Evolutionary conservation across 2,888 invertebrate genomes (phyloP), one percentile per base, ranked within the genome.

Genomic region (Mythimna lalbum): DNA sequence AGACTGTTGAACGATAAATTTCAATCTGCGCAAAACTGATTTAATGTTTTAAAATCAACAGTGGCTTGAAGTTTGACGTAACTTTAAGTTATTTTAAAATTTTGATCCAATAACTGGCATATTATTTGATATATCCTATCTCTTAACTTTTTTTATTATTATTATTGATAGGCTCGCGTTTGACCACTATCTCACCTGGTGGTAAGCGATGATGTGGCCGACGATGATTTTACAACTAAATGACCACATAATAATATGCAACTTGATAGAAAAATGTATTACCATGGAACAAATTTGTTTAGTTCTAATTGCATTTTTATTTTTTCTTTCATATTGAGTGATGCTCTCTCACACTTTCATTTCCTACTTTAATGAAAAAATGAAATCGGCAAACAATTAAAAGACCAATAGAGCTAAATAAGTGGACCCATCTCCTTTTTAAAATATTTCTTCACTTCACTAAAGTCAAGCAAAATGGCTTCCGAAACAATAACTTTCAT

Each of bases 391-490:
- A 31, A 56, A 62, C 49, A 70, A 69, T 67, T 61, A 21, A 27
- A n/a, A 14, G 12, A 50, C 56, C n/a, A 17, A 17, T 1, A 10
- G 33, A 33, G 12, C 21, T 17, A 52, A 50, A 65, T 43, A 65
- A 73, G 68, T 43, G 27, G 39, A 4, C 36, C 39, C 1, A 43
- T n/a, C n/a, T 47, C 57, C 21, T 57, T 47, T 50, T 36, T 12
- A 53, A 67, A 0, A 36, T 10, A 12, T 67, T 60, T n/a, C n/a
- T n/a, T n/a, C n/a, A 36, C 65, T 61, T 73, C 27, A 69, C 49
- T 36, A 19, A 63, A 73, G 53, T 61, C 61, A 71, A 71, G 67
- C 68, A 57, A 4, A 21, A 21, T 21, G 9, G 39, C 7, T 52
- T 52, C 9, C 12, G 21, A 63, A 52, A 63, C 50, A 63, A 63